phyloP scores from a whole-genome alignment of 2,797 vertebrate species.

The Sebastes miniatus region DNA sequence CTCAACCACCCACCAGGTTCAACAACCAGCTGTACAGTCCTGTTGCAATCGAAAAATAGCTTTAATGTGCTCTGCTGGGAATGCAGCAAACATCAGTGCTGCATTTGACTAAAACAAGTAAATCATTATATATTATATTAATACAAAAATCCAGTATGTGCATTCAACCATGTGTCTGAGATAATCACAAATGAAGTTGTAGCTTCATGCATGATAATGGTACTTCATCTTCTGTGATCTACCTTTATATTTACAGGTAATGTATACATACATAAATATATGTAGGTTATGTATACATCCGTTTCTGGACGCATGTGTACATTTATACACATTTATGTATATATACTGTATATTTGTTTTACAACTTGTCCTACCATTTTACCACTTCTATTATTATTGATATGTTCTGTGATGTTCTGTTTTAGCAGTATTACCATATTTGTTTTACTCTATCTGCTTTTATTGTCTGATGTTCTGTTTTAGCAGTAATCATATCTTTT shows the following conservation, averaged over 20 bases:
- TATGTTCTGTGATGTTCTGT: too few species aligned
- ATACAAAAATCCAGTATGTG: not conserved
- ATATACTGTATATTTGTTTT: too few species aligned
- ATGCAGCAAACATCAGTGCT: not conserved
- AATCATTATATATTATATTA: not conserved
- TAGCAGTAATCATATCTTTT: too few species aligned
- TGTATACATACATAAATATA: too few species aligned
- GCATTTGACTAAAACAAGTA: not conserved
- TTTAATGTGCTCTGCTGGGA: constrained; percentile 15
- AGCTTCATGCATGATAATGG: not conserved
- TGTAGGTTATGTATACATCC: too few species aligned
- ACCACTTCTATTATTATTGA: too few species aligned
- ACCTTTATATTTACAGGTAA: not conserved
- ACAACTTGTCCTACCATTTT: too few species aligned
- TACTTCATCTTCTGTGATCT: not conserved
- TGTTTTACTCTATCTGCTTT: too few species aligned
- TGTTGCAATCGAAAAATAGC: constrained; percentile 25
- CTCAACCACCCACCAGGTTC: constrained; percentile 64
- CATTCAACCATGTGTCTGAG: not conserved
- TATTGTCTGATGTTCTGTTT: too few species aligned
- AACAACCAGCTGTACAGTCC: constrained; percentile 44
- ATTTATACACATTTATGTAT: too few species aligned
- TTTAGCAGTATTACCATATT: too few species aligned
- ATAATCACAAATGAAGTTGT: not conserved
- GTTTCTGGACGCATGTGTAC: too few species aligned